A percentile compares a stretch with the other conserved stretches of the same genome.
Conservation (phyloP, 2,113 vertebrate genomes). For the Setophaga petechia region DNA sequence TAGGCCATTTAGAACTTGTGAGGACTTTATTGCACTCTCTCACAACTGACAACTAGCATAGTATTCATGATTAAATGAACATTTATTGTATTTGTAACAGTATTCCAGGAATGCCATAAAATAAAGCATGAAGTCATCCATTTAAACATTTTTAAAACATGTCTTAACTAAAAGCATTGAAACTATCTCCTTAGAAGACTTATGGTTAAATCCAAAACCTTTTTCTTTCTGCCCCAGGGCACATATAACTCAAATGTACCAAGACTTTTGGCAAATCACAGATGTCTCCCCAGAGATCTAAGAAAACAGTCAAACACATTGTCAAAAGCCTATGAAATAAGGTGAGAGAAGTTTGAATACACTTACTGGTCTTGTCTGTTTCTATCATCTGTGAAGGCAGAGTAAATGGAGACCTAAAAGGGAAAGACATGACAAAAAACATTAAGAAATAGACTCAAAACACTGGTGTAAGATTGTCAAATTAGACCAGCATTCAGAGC, state of each 20-base stretch:
- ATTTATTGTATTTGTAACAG: conserved; percentile 67
- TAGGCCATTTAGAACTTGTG: conserved; percentile 64
- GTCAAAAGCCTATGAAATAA: background rate
- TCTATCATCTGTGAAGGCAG: background rate
- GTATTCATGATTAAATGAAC: conserved; percentile 49
- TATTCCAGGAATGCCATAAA: conserved; percentile 68
- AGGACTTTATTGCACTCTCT: conserved; percentile 64
- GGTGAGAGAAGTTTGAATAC: conserved; percentile 15
- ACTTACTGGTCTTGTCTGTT: background rate
- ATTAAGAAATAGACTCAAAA: background rate
- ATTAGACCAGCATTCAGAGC: background rate
- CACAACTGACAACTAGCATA: conserved; percentile 48
- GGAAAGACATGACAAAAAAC: background rate
- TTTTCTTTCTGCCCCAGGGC: background rate
- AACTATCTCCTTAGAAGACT: conserved; percentile 17
- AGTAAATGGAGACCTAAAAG: conserved; percentile 8
- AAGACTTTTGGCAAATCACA: conserved; percentile 8
- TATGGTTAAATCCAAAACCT: background rate
- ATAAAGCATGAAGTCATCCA: conserved; percentile 60
- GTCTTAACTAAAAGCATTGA: conserved; percentile 47
- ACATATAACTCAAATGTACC: background rate
- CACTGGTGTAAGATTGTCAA: background rate
- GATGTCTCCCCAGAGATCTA: background rate
- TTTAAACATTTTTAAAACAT: conserved; percentile 67
- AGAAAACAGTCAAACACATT: conserved; percentile 2